phyloP scores from a whole-genome alignment of 2,113 vertebrate genomes.

The Atherinomorus stipes region DNA sequence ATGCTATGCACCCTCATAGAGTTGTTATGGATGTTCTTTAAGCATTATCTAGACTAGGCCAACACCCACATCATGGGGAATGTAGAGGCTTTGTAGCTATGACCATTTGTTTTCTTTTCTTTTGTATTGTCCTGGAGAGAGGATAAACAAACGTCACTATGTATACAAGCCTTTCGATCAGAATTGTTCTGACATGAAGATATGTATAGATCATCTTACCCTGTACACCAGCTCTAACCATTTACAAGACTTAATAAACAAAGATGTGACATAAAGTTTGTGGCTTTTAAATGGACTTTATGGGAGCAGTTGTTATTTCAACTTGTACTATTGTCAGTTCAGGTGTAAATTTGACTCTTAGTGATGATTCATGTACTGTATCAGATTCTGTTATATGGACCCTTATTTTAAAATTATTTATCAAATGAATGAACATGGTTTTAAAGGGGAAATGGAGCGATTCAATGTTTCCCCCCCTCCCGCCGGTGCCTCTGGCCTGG shows the following conservation, averaged over 20 bases:
- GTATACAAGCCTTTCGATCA: slow-evolving; percentile 85
- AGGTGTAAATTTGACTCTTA: background rate
- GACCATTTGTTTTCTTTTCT: slow-evolving; percentile 83
- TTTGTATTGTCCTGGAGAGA: slow-evolving; percentile 81
- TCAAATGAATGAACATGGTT: no score
- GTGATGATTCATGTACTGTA: background rate
- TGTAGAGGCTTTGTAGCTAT: slow-evolving; percentile 86
- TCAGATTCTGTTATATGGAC: background rate
- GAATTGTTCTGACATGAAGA: slow-evolving; percentile 82
- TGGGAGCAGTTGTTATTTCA: background rate
- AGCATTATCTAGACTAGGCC: slow-evolving; percentile 82
- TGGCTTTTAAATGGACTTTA: background rate
- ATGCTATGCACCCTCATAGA: slow-evolving; percentile 89
- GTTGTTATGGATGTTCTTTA: slow-evolving; percentile 87
- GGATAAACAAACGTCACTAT: slow-evolving; percentile 80
- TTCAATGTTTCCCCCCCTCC: no score
- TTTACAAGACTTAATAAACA: slow-evolving; percentile 88
- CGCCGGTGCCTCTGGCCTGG: no score
- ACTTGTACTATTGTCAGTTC: background rate
- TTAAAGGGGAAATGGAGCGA: no score
- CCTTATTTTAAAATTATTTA: no score
- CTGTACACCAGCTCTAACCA: slow-evolving; percentile 88
- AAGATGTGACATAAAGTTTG: slow-evolving; percentile 78
- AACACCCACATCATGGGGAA: slow-evolving; percentile 81
- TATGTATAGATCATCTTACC: slow-evolving; percentile 86